Base-by-base conservation (phyloP, 2,797 vertebrate species). In the Myotis daubentonii region DNA sequence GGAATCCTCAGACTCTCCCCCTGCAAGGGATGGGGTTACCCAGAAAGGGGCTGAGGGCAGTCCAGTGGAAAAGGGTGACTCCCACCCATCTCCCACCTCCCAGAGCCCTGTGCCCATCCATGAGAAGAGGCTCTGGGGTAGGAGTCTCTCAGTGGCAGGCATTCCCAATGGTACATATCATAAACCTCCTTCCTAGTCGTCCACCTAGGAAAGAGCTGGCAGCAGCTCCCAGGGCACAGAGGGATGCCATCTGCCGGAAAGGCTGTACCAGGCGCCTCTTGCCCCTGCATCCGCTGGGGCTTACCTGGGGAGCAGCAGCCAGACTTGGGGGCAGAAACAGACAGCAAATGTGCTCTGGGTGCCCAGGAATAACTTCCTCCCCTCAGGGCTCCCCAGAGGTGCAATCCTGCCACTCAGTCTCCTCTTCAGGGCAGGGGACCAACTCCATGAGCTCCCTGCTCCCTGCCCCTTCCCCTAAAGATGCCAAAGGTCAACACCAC, bases 231-330 rank as follows among this genome's bases (percentile, higher is more conserved):
- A 49, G 7, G 22, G 38, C 71, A 88, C 78, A 53, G 49, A 71
- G 60, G 12, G n/a, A 47, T 25, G 93, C 78, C 94, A 85, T 65
- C 95, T 94, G 74, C 92, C 92, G 60, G 65, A 30, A 75, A 22
- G 30, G 8, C 79, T 33, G 17, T 3, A 1, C 57, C 93, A 60
- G 84, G 55, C 20, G 44, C 44, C 55, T 75, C 86, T 44, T 49
- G 80, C 36, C 76, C 53, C 2, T 55, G 2, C 41, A 36, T 20
- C 91, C 53, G 85, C 75, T 17, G 28, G 65, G 86, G 28, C 28
- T 23, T 75, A 79, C 66, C 75, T 91, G 92, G 80, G 66, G 41
- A 8, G 10, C 25, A 44, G 72, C 51, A 33, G 20, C 36, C 79
- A 72, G 82, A 23, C 79, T 15, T 20, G 47, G 44, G n/a, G n/a